These are phyloP conservation scores for Amphipyra berbera DNA, from an alignment of 2,888 invertebrate genomes.

Conservation along the genomic window DNA sequence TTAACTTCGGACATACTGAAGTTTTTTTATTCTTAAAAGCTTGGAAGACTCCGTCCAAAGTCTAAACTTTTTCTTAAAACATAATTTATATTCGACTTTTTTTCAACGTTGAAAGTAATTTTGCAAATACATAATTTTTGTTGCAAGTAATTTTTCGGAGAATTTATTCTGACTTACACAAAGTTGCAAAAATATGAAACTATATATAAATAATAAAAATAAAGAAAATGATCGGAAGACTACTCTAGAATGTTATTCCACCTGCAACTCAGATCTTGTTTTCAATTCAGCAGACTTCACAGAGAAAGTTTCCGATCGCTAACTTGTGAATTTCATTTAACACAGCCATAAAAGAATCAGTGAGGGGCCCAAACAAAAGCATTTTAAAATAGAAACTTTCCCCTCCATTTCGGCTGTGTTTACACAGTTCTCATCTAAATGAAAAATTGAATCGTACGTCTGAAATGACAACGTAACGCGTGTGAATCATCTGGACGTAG, in stretches of 20 bases:
- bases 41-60: background rate
- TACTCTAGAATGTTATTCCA: conserved; percentile 37
- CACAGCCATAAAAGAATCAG: conserved; percentile 65
- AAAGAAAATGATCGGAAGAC: conserved; percentile 9
- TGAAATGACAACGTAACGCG: conserved; percentile 82
- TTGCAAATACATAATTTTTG: conserved; percentile 1
- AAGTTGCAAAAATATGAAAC: background rate
- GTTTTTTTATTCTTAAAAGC: conserved; percentile 36
- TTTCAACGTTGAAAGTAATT: conserved; percentile 7
- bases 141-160: conserved; percentile 1
- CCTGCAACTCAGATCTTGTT: conserved; percentile 66
- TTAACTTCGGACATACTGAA: conserved; percentile 32
- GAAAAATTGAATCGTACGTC: conserved; percentile 86
- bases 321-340: conserved; percentile 73
- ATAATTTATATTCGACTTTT: conserved; percentile 11
- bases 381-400: conserved; percentile 74
- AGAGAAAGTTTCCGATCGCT: conserved; percentile 67
- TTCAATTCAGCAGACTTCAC: conserved; percentile 66
- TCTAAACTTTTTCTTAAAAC: conserved; percentile 16
- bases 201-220: background rate
- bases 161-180: background rate
- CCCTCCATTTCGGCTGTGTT: conserved; percentile 74
- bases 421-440: conserved; percentile 78
- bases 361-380: conserved; percentile 65
- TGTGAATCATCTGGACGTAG: conserved; percentile 72